Conservation (phyloP, 2,797 vertebrate species). For the Rhinophrynus dorsalis region DNA sequence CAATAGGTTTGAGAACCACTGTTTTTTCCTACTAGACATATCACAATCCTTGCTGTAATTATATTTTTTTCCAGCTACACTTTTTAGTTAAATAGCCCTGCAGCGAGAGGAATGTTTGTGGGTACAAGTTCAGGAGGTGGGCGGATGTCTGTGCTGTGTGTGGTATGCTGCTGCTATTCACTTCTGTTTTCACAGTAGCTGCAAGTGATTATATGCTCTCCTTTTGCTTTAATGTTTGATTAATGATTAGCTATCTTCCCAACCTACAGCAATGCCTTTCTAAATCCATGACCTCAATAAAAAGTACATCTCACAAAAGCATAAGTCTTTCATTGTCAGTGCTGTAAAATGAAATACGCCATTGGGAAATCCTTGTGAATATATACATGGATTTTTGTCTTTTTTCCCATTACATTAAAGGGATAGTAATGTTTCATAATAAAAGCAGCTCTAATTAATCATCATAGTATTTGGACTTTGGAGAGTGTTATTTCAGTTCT, state of each 20-base stretch:
- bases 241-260: background rate
- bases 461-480: too few species aligned
- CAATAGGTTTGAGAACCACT: too few species aligned
- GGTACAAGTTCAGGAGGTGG: background rate
- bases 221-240: slow-evolving; percentile 11
- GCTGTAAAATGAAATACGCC: background rate
- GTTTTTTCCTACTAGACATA: too few species aligned
- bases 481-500: too few species aligned
- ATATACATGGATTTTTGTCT: background rate
- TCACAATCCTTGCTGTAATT: too few species aligned
- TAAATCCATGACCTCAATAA: background rate
- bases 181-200: background rate
- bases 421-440: too few species aligned
- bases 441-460: too few species aligned
- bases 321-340: background rate
- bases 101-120: background rate
- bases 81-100: too few species aligned
- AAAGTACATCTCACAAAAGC: background rate
- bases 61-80: too few species aligned
- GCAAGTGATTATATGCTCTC: background rate
- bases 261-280: slow-evolving; percentile 2
- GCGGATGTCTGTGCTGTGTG: background rate
- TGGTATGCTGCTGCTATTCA: background rate
- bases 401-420: background rate
- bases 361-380: background rate